phyloP scores from a whole-genome alignment of 2,113 vertebrate genomes.

The Leucoraja erinaceus region DNA sequence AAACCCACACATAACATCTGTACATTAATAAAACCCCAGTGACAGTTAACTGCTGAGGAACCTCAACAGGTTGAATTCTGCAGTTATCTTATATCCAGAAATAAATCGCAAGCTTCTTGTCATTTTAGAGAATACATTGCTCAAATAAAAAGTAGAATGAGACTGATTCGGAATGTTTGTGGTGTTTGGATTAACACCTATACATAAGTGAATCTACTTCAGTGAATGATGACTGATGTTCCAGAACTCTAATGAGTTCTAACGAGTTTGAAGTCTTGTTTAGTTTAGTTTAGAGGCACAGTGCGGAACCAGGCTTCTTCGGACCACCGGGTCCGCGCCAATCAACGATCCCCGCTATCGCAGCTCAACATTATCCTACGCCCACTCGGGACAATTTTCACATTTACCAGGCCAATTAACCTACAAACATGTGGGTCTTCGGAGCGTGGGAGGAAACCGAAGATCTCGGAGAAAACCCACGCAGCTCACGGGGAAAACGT shows the following conservation, averaged over 20 bases:
- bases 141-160: background rate
- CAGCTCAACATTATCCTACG: too few relatives aligned
- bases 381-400: too few relatives aligned
- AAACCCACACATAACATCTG: slow-evolving; percentile 24
- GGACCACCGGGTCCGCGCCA: too few relatives aligned
- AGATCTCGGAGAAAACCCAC: too few relatives aligned
- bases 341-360: too few relatives aligned
- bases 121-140: background rate
- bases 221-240: background rate
- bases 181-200: background rate
- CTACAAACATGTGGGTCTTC: too few relatives aligned
- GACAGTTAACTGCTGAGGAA: slow-evolving; percentile 21
- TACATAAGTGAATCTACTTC: background rate
- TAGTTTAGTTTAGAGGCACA: too few relatives aligned
- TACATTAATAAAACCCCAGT: background rate
- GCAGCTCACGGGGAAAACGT: too few relatives aligned
- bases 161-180: background rate
- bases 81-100: background rate
- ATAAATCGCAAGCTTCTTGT: background rate
- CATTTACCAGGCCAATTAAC: too few relatives aligned
- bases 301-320: too few relatives aligned
- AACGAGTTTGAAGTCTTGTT: background rate
- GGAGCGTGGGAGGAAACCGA: too few relatives aligned
- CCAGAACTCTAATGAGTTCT: background rate
- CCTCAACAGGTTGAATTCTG: background rate